Conservation (phyloP, 2,888 invertebrate species). For the Agrilus cyanescens region DNA sequence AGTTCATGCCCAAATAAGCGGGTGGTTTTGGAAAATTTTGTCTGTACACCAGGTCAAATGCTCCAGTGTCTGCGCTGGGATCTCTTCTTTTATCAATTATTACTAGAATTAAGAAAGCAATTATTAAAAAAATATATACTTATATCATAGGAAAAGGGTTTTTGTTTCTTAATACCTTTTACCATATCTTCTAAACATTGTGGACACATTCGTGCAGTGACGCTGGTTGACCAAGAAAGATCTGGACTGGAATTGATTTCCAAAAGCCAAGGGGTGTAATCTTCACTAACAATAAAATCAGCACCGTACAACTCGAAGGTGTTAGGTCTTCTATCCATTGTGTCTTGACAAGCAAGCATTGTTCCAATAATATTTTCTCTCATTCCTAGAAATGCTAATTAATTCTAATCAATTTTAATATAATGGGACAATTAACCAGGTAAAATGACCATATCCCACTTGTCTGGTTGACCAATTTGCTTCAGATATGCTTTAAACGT, state of each 20-base stretch:
- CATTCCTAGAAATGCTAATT: conserved; percentile 24
- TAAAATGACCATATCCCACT: conserved; percentile 77
- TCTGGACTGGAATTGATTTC: conserved; percentile 93
- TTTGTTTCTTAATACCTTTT: conserved; percentile 68
- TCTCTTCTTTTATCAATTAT: conserved; percentile 62
- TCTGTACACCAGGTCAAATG: conserved; percentile 68
- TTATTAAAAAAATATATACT: background rate
- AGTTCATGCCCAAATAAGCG: conserved; percentile 64
- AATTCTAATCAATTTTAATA: conserved; percentile 28
- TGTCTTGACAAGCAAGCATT: conserved; percentile 75
- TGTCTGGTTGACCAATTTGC: conserved; percentile 60
- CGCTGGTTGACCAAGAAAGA: conserved; percentile 80
- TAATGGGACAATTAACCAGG: conserved; percentile 45
- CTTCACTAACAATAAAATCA: conserved; percentile 86
- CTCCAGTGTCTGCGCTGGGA: conserved; percentile 65
- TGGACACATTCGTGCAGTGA: conserved; percentile 76
- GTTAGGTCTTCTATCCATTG: conserved; percentile 68
- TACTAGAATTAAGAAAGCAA: conserved; percentile 43
- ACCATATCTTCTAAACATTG: conserved; percentile 82
- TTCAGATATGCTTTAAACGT: conserved; percentile 56
- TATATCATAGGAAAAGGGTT: background rate
- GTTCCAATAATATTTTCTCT: conserved; percentile 51
- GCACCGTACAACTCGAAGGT: conserved; percentile 92
- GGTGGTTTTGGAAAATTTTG: conserved; percentile 68
- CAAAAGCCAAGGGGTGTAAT: conserved; percentile 81